Percentiles rank a stretch among this genome's conserved stretches.
Conservation (phyloP, 2,113 vertebrate species). For the Dasypus novemcinctus region DNA sequence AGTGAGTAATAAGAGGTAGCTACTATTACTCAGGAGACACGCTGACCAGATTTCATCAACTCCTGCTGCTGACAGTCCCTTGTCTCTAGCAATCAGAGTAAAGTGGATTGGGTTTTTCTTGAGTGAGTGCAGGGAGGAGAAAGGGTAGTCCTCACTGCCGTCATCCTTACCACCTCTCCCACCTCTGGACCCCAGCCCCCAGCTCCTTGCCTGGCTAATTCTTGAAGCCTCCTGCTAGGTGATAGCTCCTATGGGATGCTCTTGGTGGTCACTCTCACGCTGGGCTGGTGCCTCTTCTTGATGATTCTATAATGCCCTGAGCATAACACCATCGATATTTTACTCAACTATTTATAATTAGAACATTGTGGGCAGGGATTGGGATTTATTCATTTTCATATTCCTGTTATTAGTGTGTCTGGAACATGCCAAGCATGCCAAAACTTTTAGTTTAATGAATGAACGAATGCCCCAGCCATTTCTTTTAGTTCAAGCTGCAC, state of each 20-base stretch:
- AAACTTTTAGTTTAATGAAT: background rate
- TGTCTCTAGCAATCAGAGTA: background rate
- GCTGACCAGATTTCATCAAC: background rate
- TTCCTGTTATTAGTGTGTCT: background rate
- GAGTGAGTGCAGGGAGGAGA: background rate
- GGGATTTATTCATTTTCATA: background rate
- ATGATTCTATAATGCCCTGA: background rate
- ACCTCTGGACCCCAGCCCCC: fast-evolving
- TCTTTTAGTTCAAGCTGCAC: background rate
- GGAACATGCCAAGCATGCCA: background rate
- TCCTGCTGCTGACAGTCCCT: background rate
- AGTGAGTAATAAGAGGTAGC: background rate
- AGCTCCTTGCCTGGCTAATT: background rate
- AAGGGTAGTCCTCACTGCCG: background rate
- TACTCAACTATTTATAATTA: background rate
- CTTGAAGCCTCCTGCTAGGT: background rate
- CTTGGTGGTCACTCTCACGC: background rate
- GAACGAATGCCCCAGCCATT: background rate
- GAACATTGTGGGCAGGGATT: background rate
- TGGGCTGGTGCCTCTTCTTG: background rate
- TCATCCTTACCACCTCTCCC: background rate
- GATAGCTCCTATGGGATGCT: background rate
- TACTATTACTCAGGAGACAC: background rate
- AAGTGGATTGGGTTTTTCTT: background rate
- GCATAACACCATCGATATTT: background rate